Conservation (phyloP, 2,113 vertebrate genomes). For the Hiodon alosoides region DNA sequence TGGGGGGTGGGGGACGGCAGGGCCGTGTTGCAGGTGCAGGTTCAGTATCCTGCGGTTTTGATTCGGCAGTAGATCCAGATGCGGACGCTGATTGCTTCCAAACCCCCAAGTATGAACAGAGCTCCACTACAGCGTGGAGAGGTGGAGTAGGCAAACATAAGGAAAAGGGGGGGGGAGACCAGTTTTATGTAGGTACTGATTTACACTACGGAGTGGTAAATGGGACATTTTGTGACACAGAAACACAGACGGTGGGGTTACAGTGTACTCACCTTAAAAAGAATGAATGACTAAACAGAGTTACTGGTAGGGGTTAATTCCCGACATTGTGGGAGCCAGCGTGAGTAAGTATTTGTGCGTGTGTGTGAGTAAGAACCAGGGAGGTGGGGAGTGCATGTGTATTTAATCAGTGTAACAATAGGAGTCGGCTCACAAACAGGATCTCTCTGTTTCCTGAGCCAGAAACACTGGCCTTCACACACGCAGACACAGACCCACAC, state of each 20-base stretch:
- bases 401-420: constrained; percentile 54
- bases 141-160: constrained; percentile 3
- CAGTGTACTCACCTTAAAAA: not conserved
- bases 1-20: constrained; percentile 34
- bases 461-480: constrained; percentile 38
- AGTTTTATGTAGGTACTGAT: not conserved
- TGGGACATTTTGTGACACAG: no score
- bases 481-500: not conserved
- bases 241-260: not conserved
- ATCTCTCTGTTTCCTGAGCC: constrained; percentile 68
- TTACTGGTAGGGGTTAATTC: not conserved
- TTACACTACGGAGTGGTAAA: not conserved
- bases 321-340: constrained; percentile 12
- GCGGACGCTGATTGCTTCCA: constrained; percentile 50
- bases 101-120: constrained; percentile 1
- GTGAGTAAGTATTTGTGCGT: constrained; percentile 1
- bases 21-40: constrained; percentile 60
- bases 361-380: constrained; percentile 10
- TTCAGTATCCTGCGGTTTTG: constrained; percentile 60
- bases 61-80: constrained; percentile 67
- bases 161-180: not conserved
- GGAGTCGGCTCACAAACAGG: constrained; percentile 59
- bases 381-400: constrained; percentile 18
- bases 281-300: not conserved
- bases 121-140: constrained; percentile 31